Evolutionary conservation across 2,113 vertebrate genomes (phyloP), one percentile per base, ranked within the genome.

Genomic region (Abramis brama): DNA sequence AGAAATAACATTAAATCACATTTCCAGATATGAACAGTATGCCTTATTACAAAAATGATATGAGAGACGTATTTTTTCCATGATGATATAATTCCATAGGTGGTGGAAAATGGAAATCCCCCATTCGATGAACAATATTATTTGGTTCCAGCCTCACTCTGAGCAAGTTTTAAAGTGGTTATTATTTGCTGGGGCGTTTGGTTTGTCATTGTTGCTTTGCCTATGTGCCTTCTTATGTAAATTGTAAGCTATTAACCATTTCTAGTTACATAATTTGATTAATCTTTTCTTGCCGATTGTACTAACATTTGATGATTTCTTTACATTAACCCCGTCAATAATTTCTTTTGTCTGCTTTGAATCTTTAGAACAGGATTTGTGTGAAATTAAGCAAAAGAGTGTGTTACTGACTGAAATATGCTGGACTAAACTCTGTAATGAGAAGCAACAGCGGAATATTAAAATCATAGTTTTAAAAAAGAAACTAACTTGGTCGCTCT

Each of bases 261-360:
- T 97, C 80, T 68, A 79, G 74, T 82, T 78, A 85, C 86, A 83
- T 87, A 89, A 87, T 85, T 82, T 96, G 96, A 97, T 98, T 98
- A 98, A 99, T 98, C 96, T 96, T 97, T 97, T 96, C 96, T 97
- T 96, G 97, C 95, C 95, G 96, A 96, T 95, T 95, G 95, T 97
- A 97, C 97, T 99, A 99, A 99, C 96, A 95, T 94, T 96, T 97
- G 96, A 97, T 96, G 96, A 94, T 95, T 94, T 96, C 94, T 97
- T 96, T 98, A 97, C 93, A 96, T 98, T 99, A 98, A 98, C 97
- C 94, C 94, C 95, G 94, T 91, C 90, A 85, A 97, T 96, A 95
- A 92, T 92, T 92, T 91, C 87, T 89, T 62, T 90, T 93, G 96
- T 96, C 89, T 93, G 93, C 93, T 92, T 93, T 92, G 89, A 96